These are phyloP conservation scores for Colletes gigas DNA, from an alignment of 1,140 invertebrate species.

Conservation along the genomic window DNA sequence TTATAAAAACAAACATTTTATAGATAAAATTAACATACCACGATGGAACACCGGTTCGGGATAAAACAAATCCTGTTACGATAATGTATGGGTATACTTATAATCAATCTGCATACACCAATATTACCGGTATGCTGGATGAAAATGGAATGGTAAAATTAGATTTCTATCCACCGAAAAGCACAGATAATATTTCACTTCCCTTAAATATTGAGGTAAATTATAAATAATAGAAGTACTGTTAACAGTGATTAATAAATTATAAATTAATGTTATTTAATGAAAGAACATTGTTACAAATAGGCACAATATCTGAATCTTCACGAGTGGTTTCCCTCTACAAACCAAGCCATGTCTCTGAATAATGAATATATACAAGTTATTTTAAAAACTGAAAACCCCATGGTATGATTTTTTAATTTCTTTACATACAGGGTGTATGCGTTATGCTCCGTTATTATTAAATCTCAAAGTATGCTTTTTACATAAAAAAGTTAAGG, in stretches of 20 bases:
- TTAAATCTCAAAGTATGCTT: too few species aligned
- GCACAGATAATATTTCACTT: constrained; percentile 80
- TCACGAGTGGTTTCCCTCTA: constrained; percentile 90
- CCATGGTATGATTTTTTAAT: constrained; percentile 78
- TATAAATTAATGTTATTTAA: not conserved
- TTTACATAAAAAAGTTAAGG: too few species aligned
- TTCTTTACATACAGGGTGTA: not conserved
- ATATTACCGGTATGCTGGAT: constrained; percentile 83
- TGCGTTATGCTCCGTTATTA: too few species aligned
- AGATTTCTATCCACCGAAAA: constrained; percentile 85
- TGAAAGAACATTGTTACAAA: not conserved
- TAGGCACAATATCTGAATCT: constrained; percentile 87
- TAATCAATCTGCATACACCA: constrained; percentile 84
- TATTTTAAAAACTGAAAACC: constrained; percentile 86
- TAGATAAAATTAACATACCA: constrained; percentile 88
- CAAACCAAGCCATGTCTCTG: constrained; percentile 87
- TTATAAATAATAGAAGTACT: too few species aligned
- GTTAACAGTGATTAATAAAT: too few species aligned
- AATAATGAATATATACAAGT: constrained; percentile 90
- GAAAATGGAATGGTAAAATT: constrained; percentile 87
- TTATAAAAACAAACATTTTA: constrained; percentile 49
- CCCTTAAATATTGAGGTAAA: constrained; percentile 84
- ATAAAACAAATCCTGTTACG: constrained; percentile 84
- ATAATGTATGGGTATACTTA: constrained; percentile 86
- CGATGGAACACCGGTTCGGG: constrained; percentile 86